Evolutionary conservation across 2,113 vertebrate species (phyloP).

Genomic region (Scomber japonicus): DNA sequence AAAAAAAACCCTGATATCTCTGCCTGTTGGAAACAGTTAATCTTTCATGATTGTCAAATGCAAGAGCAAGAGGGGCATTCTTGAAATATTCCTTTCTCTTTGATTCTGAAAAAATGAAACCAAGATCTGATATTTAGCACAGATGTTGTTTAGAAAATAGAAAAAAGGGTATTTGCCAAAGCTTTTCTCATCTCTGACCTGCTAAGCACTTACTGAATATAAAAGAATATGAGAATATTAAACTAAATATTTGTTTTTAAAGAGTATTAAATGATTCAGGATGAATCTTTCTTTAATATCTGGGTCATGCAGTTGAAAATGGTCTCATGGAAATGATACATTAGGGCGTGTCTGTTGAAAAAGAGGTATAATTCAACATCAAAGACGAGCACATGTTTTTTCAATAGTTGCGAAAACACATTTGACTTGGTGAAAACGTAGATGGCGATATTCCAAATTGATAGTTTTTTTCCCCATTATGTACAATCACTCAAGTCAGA

Average conservation of each 20-base stretch:
- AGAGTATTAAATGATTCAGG: conserved; percentile 2
- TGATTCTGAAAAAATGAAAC: background rate
- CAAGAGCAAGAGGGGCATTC: too few species aligned
- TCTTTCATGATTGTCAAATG: too few species aligned
- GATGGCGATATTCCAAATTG: conserved; percentile 4
- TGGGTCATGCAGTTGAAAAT: conserved; percentile 6
- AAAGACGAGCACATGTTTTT: conserved; percentile 43
- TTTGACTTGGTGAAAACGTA: conserved; percentile 39
- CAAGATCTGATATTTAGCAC: background rate
- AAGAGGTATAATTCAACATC: conserved; percentile 35
- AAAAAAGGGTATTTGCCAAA: background rate
- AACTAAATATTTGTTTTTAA: conserved; percentile 8
- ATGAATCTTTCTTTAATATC: conserved; percentile 6
- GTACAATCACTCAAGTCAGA: conserved; percentile 58
- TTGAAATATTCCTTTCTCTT: background rate
- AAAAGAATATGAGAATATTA: background rate
- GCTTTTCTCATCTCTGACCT: background rate
- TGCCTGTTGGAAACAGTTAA: background rate
- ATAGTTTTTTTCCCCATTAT: conserved; percentile 27
- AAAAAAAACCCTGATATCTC: background rate
- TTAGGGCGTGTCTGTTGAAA: background rate
- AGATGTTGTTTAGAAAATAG: background rate
- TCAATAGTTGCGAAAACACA: conserved; percentile 10
- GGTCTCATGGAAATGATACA: conserved; percentile 14
- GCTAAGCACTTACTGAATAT: conserved; percentile 15